Evolutionary conservation across 2,113 vertebrate genomes (phyloP).

Genomic region (Ochotona curzoniae): DNA sequence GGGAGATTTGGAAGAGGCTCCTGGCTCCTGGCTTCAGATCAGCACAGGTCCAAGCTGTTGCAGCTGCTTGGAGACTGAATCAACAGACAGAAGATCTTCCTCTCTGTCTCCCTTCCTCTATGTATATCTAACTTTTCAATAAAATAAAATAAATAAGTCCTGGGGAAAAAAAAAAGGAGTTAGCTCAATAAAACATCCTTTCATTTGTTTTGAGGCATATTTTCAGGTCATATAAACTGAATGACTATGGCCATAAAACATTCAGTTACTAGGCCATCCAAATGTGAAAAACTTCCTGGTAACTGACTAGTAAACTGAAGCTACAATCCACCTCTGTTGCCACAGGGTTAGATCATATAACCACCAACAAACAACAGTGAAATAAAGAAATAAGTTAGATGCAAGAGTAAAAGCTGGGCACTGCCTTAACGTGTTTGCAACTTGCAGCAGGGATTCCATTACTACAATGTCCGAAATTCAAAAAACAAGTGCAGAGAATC

Average conservation of each 20-base stretch:
- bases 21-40: too few relatives aligned
- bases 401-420: slow-evolving; percentile 11
- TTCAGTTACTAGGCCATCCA: not conserved
- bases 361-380: slow-evolving; percentile 20
- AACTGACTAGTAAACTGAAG: not conserved
- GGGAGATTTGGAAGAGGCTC: too few relatives aligned
- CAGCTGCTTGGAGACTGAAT: too few relatives aligned
- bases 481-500: slow-evolving; percentile 19
- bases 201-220: slow-evolving; percentile 16
- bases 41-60: too few relatives aligned
- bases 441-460: not conserved
- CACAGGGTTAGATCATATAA: slow-evolving; percentile 22
- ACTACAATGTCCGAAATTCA: slow-evolving; percentile 45
- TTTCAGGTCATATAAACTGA: not conserved
- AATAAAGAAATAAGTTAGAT: too few relatives aligned
- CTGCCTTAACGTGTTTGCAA: not conserved
- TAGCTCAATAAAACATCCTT: slow-evolving; percentile 4
- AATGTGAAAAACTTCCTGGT: slow-evolving; percentile 3
- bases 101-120: too few relatives aligned
- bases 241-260: not conserved
- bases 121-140: too few relatives aligned
- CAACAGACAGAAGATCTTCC: too few relatives aligned
- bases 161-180: not conserved
- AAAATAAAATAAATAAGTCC: too few relatives aligned
- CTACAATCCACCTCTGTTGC: not conserved